Percentiles rank a stretch among this genome's conserved stretches.
Evolutionary conservation across 2,113 vertebrate genomes (phyloP).

Genomic region (Romanogobio albipinnatus): DNA sequence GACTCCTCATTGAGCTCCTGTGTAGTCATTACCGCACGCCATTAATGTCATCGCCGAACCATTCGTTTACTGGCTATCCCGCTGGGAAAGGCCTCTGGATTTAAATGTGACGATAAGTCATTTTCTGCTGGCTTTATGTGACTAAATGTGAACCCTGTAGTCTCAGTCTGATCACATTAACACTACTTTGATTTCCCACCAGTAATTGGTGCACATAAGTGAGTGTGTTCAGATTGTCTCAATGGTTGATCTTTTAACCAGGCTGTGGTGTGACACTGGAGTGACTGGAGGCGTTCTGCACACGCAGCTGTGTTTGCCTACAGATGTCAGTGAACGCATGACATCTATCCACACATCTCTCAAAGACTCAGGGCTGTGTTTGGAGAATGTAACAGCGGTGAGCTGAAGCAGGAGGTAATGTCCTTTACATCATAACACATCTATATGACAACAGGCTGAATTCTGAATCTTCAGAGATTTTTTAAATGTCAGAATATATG

Average conservation of each 20-base stretch:
- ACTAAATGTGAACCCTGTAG: neutral
- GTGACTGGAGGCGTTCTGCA: too few species aligned
- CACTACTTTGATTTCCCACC: neutral
- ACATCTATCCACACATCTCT: neutral
- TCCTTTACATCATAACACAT: neutral
- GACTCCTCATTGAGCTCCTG: neutral
- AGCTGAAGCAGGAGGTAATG: neutral
- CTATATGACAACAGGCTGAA: neutral
- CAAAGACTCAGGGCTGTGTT: neutral
- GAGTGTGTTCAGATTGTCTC: neutral
- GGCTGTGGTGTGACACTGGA: neutral
- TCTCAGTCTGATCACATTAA: neutral
- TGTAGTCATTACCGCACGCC: neutral
- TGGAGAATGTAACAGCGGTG: neutral
- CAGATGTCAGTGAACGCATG: conserved; percentile 18
- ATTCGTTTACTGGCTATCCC: neutral
- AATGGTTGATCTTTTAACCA: neutral
- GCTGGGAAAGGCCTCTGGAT: neutral
- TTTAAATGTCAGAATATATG: neutral
- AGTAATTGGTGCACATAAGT: neutral
- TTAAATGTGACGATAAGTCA: neutral
- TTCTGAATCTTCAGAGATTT: neutral
- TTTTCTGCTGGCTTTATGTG: neutral
- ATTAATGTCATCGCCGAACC: neutral
- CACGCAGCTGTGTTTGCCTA: conserved; percentile 53